Base-by-base conservation (phyloP, 2,888 invertebrate genomes). In the Brachyopa scutellaris region DNA sequence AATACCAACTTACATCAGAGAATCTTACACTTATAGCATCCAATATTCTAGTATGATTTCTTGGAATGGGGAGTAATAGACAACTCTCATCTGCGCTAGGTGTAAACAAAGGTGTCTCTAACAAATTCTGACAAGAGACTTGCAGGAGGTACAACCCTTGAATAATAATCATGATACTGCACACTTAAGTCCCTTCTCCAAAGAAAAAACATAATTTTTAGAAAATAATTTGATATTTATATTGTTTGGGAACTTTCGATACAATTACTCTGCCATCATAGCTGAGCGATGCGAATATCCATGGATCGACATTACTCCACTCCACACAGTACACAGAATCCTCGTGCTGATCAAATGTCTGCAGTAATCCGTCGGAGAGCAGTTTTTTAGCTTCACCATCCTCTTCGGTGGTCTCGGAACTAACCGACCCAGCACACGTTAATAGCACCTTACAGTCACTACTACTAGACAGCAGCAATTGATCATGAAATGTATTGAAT, bases 221-320 rank as follows among this genome's bases (percentile, higher is more conserved):
- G 84, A 96, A 91, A 85, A 97, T 92, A 87, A 99, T 96, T 91
- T 97, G 96, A 89, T 98, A 98, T 91, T 99, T 99, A 88, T 97
- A 95, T 87, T 96, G 95, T 80, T 96, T 93, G n/a, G 99, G 98
- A 17, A 99, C 98, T 87, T 96, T 93, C 38, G 98, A 97, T 33
- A 99, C 94, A 51, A 99, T 95, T 13, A 99, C 93, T 53, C 99
- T 92, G 0, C 99, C 99, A 91, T 99, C 99, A 89, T 98, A 99
- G 89, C 98, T 98, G 1, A 90, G 84, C 0, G 99, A 99, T n/a
- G 99, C 99, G 92, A 99, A 99, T 72, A 97, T 95, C 99, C 99
- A 99, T 9, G 99, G 98, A 91, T 99, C 99, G 19, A 97, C 97
- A 17, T 96, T 94, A 80, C 98, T 98, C 99, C 99, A 99, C 90